Evolutionary conservation across 2,113 vertebrate species (phyloP).

Genomic region (Phrynocephalus versicolor): DNA sequence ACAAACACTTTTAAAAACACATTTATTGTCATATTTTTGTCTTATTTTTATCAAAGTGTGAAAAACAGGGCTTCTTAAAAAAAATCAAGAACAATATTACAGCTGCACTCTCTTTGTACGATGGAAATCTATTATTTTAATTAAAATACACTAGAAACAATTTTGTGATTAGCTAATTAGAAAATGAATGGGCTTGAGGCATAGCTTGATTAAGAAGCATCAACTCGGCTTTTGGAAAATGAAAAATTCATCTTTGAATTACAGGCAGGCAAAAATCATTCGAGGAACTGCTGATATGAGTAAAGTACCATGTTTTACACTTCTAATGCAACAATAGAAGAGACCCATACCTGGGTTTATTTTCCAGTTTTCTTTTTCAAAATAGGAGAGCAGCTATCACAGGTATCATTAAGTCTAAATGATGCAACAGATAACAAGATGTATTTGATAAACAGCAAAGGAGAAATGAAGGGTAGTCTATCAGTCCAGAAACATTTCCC

Average conservation of each 20-base stretch:
- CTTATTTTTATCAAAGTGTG: not conserved
- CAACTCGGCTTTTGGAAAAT: constrained; percentile 37
- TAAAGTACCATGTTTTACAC: not conserved
- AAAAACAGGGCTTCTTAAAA: not conserved
- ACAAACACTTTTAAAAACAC: not conserved
- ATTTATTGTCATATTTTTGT: not conserved
- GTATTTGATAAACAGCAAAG: not conserved
- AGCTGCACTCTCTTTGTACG: constrained; percentile 17
- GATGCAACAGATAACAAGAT: not conserved
- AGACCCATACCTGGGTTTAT: not conserved
- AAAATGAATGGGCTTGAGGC: constrained; percentile 40
- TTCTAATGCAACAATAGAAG: not conserved
- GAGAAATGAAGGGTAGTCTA: not conserved
- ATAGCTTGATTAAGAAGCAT: constrained; percentile 49
- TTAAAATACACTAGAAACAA: constrained; percentile 26
- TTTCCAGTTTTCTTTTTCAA: not conserved
- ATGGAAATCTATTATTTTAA: constrained; percentile 18
- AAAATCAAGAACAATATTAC: not conserved
- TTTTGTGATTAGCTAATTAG: constrained; percentile 42
- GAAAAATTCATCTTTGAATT: not conserved
- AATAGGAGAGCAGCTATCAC: not conserved
- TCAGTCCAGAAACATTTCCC: not conserved
- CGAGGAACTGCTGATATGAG: not conserved
- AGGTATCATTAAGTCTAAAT: not conserved
- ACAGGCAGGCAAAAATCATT: constrained; percentile 10